Evolutionary conservation across 2,113 vertebrate species (phyloP).

Genomic region (Hemiscyllium ocellatum): DNA sequence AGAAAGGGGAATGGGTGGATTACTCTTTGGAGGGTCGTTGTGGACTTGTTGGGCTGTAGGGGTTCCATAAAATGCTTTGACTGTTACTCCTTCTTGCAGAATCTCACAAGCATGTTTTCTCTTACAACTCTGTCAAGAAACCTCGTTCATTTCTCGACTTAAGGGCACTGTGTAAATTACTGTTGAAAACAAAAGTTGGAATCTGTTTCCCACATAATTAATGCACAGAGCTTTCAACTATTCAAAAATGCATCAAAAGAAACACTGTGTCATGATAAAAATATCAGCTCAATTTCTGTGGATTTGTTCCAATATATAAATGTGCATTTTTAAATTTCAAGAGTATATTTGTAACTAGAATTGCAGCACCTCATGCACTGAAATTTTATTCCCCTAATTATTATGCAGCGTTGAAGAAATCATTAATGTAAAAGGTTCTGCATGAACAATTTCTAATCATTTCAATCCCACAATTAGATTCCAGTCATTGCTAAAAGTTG

Average conservation of each 20-base stretch:
- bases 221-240: neutral
- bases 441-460: neutral
- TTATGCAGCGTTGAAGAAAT: neutral
- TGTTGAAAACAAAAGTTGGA: neutral
- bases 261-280: neutral
- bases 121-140: neutral
- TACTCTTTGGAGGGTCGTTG: too few species aligned
- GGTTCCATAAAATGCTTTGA: too few species aligned
- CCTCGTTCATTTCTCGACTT: neutral
- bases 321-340: neutral
- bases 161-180: neutral
- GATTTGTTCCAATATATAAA: neutral
- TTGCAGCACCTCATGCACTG: neutral
- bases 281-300: neutral
- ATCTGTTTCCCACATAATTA: neutral
- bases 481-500: neutral
- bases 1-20: too few species aligned
- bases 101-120: neutral
- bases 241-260: neutral
- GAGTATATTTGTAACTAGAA: neutral
- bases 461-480: neutral
- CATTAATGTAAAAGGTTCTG: slow-evolving; percentile 3
- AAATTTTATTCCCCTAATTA: neutral
- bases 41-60: too few species aligned
- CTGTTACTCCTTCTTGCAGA: too few species aligned